Evolutionary conservation across 2,888 invertebrate genomes (phyloP), one percentile per base, ranked within the genome.

Genomic region (Aphodius granarius): DNA sequence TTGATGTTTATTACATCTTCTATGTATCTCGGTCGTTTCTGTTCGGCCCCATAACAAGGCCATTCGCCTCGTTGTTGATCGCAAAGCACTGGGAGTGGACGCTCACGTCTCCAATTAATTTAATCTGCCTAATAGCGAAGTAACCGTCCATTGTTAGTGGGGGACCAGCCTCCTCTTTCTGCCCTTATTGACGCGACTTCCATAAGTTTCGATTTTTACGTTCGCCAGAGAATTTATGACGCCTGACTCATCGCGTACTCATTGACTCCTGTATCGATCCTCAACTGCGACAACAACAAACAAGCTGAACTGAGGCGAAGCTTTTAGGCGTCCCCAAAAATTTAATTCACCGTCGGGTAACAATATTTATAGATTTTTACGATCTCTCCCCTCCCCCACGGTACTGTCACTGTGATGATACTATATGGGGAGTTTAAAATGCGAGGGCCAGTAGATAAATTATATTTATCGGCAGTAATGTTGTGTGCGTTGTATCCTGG

Each of bases 281-380:
- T 43, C 43, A 65, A 16, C 68, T 20, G 19, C 19, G 19, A 68
- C 22, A n/a, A 21, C 19, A 20, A 19, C 19, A 68, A 68, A n/a
- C 19, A 68, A n/a, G n/a, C n/a, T 21, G 22, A 68, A 13, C 66
- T 19, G 66, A 20, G 13, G 13, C 17, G 66, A 20, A 9, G 43
- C 43, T 43, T 43, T 43, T 43, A 43, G 43, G 43, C 43, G 43
- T 43, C 43, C 43, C 43, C 1, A 43, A 43, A 43, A 43, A 43
- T 66, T 66, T 66, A 66, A 19, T 66, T 66, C 66, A 15, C 19
- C 16, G 19, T 6, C 3, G 65, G 15, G 17, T 65, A 65, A 65
- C 19, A 65, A 78, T 79, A 77, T 78, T 79, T 79, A 79, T 77
- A 78, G 77, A 76, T 77, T 78, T 79, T 78, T 78, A 76, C 72